Conservation (phyloP, 2,888 invertebrate species). For the Zygogramma bicolorata region DNA sequence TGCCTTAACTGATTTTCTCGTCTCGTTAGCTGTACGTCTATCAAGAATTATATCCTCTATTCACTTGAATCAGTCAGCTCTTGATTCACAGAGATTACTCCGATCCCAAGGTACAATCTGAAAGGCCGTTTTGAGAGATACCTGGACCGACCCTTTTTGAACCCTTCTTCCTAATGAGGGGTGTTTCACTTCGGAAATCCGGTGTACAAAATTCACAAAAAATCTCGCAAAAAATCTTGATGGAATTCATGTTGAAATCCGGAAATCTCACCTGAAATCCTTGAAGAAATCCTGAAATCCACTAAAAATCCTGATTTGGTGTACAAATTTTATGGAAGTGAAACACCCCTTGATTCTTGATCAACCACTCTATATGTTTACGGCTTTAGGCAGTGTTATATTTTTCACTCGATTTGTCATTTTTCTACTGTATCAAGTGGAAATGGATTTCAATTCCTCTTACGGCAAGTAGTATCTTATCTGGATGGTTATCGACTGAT, state of each 20-base stretch:
- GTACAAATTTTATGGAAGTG: too few relatives aligned
- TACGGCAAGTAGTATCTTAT: too few relatives aligned
- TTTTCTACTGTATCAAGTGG: neutral
- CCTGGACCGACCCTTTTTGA: neutral
- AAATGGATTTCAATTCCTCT: neutral
- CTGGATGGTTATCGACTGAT: too few relatives aligned
- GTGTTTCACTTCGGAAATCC: too few relatives aligned
- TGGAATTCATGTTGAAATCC: too few relatives aligned
- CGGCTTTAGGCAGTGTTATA: neutral
- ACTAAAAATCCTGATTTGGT: too few relatives aligned
- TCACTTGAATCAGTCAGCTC: neutral
- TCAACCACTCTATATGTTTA: neutral
- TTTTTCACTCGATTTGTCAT: neutral
- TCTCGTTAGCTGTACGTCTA: conserved; percentile 36
- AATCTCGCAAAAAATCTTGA: too few relatives aligned
- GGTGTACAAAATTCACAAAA: too few relatives aligned
- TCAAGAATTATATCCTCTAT: neutral
- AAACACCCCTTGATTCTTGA: too few relatives aligned
- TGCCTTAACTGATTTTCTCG: conserved; percentile 38
- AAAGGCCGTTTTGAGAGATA: neutral
- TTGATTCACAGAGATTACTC: neutral
- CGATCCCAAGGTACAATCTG: too few relatives aligned
- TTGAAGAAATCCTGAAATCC: too few relatives aligned
- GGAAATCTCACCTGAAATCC: too few relatives aligned
- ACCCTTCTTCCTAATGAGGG: neutral